phyloP scores from a whole-genome alignment of 2,888 invertebrate species.

The Drosophila picticornis region DNA sequence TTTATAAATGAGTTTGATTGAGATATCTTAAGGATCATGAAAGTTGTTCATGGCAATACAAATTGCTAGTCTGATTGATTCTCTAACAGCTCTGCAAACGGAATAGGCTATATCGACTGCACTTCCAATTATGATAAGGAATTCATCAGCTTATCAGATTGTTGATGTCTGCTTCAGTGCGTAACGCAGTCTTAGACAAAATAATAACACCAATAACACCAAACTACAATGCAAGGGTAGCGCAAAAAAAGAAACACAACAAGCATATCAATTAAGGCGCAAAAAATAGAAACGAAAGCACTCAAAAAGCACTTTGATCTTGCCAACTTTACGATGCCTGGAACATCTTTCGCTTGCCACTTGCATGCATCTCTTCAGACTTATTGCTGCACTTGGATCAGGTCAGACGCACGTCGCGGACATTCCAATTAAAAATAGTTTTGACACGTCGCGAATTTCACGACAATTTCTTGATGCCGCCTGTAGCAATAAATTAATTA shows the following conservation, averaged over 20 bases:
- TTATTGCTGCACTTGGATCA: conserved; percentile 40
- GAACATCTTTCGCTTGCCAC: conserved; percentile 49
- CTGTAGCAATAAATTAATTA: conserved; percentile 77
- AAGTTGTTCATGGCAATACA: background rate
- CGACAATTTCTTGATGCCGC: conserved; percentile 66
- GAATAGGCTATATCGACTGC: background rate
- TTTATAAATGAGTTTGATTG: background rate
- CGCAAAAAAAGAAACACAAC: background rate
- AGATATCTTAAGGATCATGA: background rate
- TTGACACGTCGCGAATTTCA: conserved; percentile 72
- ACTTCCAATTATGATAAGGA: background rate
- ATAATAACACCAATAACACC: background rate
- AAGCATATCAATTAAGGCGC: conserved; percentile 68
- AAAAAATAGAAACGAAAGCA: conserved; percentile 71
- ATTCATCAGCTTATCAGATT: background rate
- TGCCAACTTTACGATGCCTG: conserved; percentile 57
- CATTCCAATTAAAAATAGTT: conserved; percentile 78
- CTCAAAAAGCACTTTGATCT: conserved; percentile 64
- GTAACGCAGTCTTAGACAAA: background rate
- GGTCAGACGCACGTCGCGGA: conserved; percentile 47
- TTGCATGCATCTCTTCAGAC: background rate
- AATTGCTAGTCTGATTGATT: background rate
- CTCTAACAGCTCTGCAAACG: background rate
- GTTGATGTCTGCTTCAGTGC: background rate
- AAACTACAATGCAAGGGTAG: background rate